Percentiles rank a stretch among this genome's conserved stretches.
These are phyloP conservation scores for Copidosoma floridanum DNA, from an alignment of 1,140 invertebrate genomes.

Conservation along the genomic window DNA sequence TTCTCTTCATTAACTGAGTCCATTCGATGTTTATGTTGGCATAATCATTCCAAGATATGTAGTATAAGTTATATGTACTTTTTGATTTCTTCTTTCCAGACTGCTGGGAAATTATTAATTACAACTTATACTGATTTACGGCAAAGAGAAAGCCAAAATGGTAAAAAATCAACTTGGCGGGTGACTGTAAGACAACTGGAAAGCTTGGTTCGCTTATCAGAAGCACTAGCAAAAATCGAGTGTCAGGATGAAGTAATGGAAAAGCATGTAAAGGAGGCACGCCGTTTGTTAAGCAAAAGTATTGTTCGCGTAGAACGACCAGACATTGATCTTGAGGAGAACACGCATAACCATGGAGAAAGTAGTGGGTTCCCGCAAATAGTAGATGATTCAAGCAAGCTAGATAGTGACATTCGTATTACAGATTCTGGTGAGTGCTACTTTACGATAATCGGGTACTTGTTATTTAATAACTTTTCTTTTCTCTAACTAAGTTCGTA, in stretches of 20 bases:
- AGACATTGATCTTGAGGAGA: slow-evolving; percentile 91
- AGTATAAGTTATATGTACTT: slow-evolving; percentile 10
- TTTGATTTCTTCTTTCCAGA: slow-evolving; percentile 50
- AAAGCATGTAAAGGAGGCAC: slow-evolving; percentile 91
- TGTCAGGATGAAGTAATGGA: slow-evolving; percentile 85
- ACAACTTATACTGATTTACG: slow-evolving; percentile 87
- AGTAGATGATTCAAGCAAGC: too few species aligned
- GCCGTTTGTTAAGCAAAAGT: slow-evolving; percentile 92
- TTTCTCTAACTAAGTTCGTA: too few species aligned
- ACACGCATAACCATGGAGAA: too few species aligned
- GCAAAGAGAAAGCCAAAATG: slow-evolving; percentile 74
- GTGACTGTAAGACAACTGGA: slow-evolving; percentile 99
- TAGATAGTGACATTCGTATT: too few species aligned
- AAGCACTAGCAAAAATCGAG: slow-evolving; percentile 94
- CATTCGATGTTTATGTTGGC: too few species aligned
- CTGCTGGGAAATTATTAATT: slow-evolving; percentile 82
- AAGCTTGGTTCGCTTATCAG: slow-evolving; percentile 93
- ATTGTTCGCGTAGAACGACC: slow-evolving; percentile 98
- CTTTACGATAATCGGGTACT: too few species aligned
- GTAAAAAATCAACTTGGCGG: slow-evolving; percentile 81
- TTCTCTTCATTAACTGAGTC: too few species aligned
- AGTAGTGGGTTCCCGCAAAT: too few species aligned
- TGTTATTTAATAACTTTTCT: too few species aligned
- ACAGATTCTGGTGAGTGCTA: too few species aligned
- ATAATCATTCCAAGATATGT: too few species aligned